Evolutionary conservation across 2,797 vertebrate genomes (phyloP).

Genomic region (Bovichtus diacanthus): DNA sequence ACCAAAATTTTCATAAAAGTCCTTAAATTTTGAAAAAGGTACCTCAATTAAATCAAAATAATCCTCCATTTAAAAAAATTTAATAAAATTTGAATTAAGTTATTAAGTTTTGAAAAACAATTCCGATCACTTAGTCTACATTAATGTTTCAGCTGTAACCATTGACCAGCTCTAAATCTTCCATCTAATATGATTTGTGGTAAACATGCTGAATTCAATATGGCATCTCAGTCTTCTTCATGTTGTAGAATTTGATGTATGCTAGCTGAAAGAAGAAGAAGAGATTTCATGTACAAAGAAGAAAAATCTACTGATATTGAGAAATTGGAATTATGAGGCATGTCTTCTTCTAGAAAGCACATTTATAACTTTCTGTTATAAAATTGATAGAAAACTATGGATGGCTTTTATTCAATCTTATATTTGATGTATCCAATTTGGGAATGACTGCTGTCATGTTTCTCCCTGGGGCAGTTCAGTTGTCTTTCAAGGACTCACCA

Average conservation of each 20-base stretch:
- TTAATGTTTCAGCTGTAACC: constrained; percentile 17
- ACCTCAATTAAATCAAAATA: too few species aligned
- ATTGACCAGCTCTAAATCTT: constrained; percentile 24
- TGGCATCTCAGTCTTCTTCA: constrained; percentile 11
- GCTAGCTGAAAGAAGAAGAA: neutral
- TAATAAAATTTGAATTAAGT: too few species aligned
- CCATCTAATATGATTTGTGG: constrained; percentile 27
- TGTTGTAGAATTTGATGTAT: constrained; percentile 10
- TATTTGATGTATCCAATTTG: neutral
- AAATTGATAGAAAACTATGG: neutral
- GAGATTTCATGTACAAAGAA: constrained; percentile 17
- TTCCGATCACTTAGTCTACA: constrained; percentile 8
- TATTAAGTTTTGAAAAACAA: too few species aligned
- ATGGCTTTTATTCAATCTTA: constrained; percentile 19
- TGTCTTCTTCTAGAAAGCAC: constrained; percentile 7
- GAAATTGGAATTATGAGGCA: constrained; percentile 10
- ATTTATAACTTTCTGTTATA: neutral
- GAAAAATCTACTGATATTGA: constrained; percentile 11
- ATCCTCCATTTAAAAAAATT: too few species aligned
- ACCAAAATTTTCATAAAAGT: too few species aligned
- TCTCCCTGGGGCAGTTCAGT: neutral
- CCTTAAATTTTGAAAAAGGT: too few species aligned
- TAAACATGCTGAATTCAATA: constrained; percentile 25
- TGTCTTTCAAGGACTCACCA: neutral
- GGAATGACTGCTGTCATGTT: neutral